Evolutionary conservation across 2,888 invertebrate genomes (phyloP).

Genomic region (Catocala sponsa): DNA sequence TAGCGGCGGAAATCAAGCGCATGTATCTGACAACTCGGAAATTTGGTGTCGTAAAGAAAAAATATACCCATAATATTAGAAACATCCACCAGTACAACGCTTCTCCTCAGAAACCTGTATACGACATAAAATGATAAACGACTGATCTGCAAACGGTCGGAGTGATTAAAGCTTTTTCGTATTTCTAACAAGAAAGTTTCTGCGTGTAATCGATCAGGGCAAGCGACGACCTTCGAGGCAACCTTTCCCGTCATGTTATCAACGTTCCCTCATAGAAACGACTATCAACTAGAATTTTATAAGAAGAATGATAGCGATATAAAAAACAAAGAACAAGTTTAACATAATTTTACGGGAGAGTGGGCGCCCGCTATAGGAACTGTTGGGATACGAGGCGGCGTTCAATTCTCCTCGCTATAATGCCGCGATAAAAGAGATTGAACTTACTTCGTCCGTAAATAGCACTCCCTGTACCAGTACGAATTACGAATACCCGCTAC

Average conservation of each 20-base stretch:
- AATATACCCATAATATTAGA: conserved; percentile 35
- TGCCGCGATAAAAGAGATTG: conserved; percentile 84
- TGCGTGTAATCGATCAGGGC: conserved; percentile 40
- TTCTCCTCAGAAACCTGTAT: conserved; percentile 29
- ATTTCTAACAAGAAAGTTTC: conserved; percentile 35
- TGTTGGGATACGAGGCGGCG: conserved; percentile 69
- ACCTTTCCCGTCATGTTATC: conserved; percentile 40
- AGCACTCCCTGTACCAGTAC: conserved; percentile 66
- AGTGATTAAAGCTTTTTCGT: conserved; percentile 34
- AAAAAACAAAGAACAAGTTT: conserved; percentile 74
- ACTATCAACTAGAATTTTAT: conserved; percentile 61
- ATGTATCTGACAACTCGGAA: conserved; percentile 56
- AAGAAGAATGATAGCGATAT: conserved; percentile 67
- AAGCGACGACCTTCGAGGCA: conserved; percentile 17
- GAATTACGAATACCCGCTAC: conserved; percentile 63
- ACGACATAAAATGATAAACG: conserved; percentile 41
- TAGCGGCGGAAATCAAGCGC: conserved; percentile 46
- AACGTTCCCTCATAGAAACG: conserved; percentile 52
- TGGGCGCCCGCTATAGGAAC: conserved; percentile 70
- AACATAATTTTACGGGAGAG: conserved; percentile 84
- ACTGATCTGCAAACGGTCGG: conserved; percentile 34
- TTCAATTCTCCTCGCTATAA: conserved; percentile 80
- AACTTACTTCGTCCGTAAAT: conserved; percentile 81
- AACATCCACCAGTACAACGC: conserved; percentile 30
- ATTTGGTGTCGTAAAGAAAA: conserved; percentile 46